phyloP scores from a whole-genome alignment of 2,888 invertebrate genomes.

The Coleophora flavipennella region DNA sequence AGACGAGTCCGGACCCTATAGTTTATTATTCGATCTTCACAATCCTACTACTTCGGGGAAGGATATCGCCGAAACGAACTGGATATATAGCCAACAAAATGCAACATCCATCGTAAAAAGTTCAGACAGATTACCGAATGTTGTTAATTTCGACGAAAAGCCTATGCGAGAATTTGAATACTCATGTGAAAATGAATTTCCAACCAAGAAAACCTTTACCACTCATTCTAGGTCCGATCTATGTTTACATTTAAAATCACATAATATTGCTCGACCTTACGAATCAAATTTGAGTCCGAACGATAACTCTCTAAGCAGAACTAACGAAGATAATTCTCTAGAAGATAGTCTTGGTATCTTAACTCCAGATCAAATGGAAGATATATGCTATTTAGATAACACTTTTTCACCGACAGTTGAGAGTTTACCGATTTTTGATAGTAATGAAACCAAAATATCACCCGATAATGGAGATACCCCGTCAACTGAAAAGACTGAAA shows the following conservation, averaged over 20 bases:
- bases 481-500: constrained; percentile 72
- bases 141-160: constrained; percentile 61
- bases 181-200: constrained; percentile 57
- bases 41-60: constrained; percentile 45
- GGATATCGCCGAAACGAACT: constrained; percentile 28
- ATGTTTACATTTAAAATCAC: constrained; percentile 57
- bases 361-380: constrained; percentile 91
- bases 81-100: constrained; percentile 26
- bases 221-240: constrained; percentile 63
- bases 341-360: constrained; percentile 90
- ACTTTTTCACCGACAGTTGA: constrained; percentile 78
- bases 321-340: constrained; percentile 84
- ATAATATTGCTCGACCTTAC: constrained; percentile 41
- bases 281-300: constrained; percentile 60
- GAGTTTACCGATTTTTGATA: constrained; percentile 68
- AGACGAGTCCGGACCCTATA: constrained; percentile 74
- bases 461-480: constrained; percentile 69
- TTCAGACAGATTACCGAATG: constrained; percentile 53
- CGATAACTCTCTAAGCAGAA: constrained; percentile 57
- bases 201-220: constrained; percentile 44
- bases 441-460: constrained; percentile 53
- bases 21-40: constrained; percentile 71
- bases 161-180: constrained; percentile 64
- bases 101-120: constrained; percentile 32
- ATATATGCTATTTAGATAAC: constrained; percentile 75